These are phyloP conservation scores for Cisticola juncidis DNA, from an alignment of 2,113 vertebrate genomes.

Conservation along the genomic window DNA sequence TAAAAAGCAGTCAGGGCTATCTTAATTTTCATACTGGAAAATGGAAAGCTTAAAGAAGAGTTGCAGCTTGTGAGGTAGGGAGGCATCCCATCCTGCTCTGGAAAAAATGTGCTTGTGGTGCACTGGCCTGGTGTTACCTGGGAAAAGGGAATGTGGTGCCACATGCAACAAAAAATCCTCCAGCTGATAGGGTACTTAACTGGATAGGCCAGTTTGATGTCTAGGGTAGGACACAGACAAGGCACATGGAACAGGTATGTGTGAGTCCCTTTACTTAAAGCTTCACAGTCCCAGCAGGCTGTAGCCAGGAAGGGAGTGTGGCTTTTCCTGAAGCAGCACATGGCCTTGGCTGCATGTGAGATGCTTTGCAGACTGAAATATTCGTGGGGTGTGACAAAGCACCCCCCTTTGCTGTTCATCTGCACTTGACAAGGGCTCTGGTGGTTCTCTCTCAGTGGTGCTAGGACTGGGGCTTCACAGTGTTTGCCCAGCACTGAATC, in stretches of 20 bases:
- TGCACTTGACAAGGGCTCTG: neutral
- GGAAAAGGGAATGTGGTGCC: neutral
- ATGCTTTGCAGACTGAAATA: neutral
- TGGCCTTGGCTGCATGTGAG: neutral
- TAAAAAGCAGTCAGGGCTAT: neutral
- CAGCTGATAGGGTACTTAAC: neutral
- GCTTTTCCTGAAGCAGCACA: neutral
- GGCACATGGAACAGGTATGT: neutral
- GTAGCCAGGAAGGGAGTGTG: neutral
- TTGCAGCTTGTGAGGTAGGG: neutral
- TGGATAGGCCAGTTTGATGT: neutral
- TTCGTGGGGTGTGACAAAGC: neutral
- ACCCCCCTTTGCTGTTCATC: neutral
- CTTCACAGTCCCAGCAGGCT: neutral
- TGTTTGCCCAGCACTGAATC: neutral
- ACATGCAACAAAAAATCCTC: neutral
- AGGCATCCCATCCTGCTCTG: neutral
- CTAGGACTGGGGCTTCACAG: neutral
- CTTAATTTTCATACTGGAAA: neutral
- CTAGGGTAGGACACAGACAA: neutral
- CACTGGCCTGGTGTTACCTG: neutral
- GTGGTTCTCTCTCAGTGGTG: neutral
- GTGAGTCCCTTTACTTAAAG: neutral
- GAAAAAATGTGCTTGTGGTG: neutral
- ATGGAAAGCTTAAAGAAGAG: neutral